Percentiles rank a stretch among this genome's conserved stretches.
Conservation (phyloP, 2,797 vertebrate genomes). For the Chromis chromis region DNA sequence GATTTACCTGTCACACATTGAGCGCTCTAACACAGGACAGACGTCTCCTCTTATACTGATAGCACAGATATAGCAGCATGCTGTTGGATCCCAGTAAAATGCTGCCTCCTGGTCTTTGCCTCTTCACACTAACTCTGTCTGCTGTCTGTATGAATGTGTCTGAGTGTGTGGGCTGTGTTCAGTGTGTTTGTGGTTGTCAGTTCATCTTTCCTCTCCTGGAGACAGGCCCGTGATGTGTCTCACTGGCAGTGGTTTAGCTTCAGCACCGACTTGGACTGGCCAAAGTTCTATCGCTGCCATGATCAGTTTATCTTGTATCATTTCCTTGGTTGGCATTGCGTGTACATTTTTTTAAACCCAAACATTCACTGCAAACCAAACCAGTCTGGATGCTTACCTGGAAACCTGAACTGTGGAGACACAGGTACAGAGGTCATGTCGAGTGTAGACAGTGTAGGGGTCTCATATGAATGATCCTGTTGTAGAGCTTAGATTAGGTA, state of each 20-base stretch:
- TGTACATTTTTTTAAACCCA: too few relatives aligned
- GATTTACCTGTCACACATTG: conserved; percentile 20
- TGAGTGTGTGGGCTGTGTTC: conserved; percentile 63
- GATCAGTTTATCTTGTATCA: conserved; percentile 10
- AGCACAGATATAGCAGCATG: conserved; percentile 18
- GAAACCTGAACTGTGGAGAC: too few relatives aligned
- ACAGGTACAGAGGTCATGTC: too few relatives aligned
- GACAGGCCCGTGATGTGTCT: conserved; percentile 21
- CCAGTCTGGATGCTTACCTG: too few relatives aligned
- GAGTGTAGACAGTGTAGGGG: too few relatives aligned
- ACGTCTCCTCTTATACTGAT: conserved; percentile 31
- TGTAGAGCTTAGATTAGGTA: not conserved
- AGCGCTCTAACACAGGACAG: conserved; percentile 8
- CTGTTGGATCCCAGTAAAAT: conserved; percentile 27
- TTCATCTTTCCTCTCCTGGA: conserved; percentile 49
- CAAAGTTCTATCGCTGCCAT: conserved; percentile 1
- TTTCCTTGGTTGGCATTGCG: not conserved
- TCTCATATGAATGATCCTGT: not conserved
- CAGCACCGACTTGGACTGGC: conserved; percentile 22
- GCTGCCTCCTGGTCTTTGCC: conserved; percentile 50
- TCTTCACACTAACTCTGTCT: conserved; percentile 51
- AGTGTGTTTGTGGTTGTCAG: conserved; percentile 25
- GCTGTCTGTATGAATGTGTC: conserved; percentile 47
- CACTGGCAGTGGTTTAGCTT: conserved; percentile 30
- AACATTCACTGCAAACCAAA: too few relatives aligned